Conservation (phyloP, 1,140 invertebrate genomes). For the Eurosta solidaginis region DNA sequence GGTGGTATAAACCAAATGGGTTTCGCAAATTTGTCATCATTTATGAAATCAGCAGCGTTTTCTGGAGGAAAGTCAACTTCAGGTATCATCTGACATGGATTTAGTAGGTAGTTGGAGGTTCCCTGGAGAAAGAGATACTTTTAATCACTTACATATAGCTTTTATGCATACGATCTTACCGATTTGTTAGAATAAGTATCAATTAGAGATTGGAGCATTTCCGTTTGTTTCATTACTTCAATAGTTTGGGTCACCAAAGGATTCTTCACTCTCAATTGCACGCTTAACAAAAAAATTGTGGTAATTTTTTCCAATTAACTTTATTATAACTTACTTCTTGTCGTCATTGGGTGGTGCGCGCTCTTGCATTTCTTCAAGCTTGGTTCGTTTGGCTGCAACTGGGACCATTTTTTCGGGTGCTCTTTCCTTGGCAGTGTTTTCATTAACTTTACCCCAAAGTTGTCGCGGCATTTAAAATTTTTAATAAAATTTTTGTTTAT, state of each 20-base stretch:
- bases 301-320: neutral
- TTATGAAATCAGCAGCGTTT: conserved; percentile 50
- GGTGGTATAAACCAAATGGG: conserved; percentile 57
- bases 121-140: conserved; percentile 39
- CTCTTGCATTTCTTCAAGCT: conserved; percentile 31
- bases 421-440: neutral
- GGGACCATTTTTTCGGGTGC: conserved; percentile 28
- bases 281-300: neutral
- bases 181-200: conserved; percentile 58
- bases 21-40: conserved; percentile 54
- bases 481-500: neutral
- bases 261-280: conserved; percentile 46
- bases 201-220: conserved; percentile 55
- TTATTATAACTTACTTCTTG: conserved; percentile 2
- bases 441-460: conserved; percentile 30
- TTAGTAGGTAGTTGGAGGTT: conserved; percentile 51
- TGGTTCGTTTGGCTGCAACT: conserved; percentile 27
- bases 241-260: conserved; percentile 56
- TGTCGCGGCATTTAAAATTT: conserved; percentile 23
- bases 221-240: conserved; percentile 59
- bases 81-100: conserved; percentile 58
- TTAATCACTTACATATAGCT: neutral
- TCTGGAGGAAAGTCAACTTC: conserved; percentile 57
- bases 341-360: neutral
- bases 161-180: conserved; percentile 36